Conservation (phyloP, 30 jellyfish, hydroid and myxozoan species). For the Catostylus mosaicus region DNA sequence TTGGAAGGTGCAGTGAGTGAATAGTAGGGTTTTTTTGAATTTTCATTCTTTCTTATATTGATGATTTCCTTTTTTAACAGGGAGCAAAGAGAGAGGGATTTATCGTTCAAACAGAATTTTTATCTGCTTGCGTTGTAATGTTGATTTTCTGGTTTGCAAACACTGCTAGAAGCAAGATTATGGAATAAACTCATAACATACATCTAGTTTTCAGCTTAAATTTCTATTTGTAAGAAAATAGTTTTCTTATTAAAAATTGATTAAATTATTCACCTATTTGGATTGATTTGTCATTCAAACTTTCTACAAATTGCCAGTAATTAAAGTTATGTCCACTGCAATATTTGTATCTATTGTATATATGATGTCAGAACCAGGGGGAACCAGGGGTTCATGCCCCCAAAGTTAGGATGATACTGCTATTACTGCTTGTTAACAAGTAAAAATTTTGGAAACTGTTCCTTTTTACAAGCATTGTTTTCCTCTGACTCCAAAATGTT, state of each 20-base stretch:
- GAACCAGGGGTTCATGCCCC: no score
- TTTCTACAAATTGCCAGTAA: constrained; percentile 9
- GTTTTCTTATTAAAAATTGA: constrained; percentile 18
- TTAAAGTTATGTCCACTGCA: no score
- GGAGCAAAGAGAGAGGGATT: constrained; percentile 96
- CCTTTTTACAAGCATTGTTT: no score
- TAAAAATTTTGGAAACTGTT: no score
- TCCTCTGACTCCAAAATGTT: no score
- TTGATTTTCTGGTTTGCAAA: constrained; percentile 91
- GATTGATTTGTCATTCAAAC: constrained; percentile 4
- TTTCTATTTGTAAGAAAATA: constrained; percentile 61
- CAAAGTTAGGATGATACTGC: no score
- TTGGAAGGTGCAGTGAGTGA: not conserved
- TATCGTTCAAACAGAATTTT: constrained; percentile 92
- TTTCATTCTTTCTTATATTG: not conserved
- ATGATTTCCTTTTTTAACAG: constrained; percentile 20
- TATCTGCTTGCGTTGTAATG: constrained; percentile 89
- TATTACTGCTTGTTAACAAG: no score
- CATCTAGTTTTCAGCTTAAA: constrained; percentile 16
- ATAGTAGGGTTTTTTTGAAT: not conserved
- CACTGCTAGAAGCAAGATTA: constrained; percentile 80
- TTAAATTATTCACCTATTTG: constrained; percentile 2
- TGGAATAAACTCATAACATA: constrained; percentile 66
- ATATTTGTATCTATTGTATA: no score
- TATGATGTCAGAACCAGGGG: no score